Evolutionary conservation across 2,113 vertebrate genomes (phyloP).

Genomic region (Eira barbara): DNA sequence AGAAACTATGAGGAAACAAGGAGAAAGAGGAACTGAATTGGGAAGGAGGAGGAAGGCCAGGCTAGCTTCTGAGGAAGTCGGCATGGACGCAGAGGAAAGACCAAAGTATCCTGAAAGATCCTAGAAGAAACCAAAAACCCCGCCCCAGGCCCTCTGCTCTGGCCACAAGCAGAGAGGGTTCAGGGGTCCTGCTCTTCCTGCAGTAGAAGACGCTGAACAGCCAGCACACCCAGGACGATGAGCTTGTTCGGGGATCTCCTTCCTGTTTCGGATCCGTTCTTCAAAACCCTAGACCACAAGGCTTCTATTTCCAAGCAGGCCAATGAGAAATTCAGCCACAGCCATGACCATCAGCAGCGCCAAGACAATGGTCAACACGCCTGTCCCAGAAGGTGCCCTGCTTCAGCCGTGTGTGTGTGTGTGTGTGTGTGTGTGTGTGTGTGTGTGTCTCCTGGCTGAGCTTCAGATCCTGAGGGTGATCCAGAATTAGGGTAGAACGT

Average conservation of each 20-base stretch:
- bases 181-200: constrained; percentile 59
- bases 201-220: constrained; percentile 68
- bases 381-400: background rate
- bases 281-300: constrained; percentile 50
- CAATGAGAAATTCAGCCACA: constrained; percentile 40
- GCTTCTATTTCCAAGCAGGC: constrained; percentile 63
- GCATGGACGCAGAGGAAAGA: background rate
- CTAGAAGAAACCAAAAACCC: background rate
- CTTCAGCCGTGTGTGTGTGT: too few species aligned
- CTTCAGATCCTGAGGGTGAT: background rate
- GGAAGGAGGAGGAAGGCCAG: background rate
- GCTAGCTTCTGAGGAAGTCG: background rate
- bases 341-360: background rate
- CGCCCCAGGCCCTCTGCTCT: constrained; percentile 43
- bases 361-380: background rate
- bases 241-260: background rate
- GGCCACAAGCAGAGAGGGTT: constrained; percentile 57
- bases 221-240: constrained; percentile 66
- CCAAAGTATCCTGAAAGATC: background rate
- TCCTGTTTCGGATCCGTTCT: constrained; percentile 55
- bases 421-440: too few species aligned
- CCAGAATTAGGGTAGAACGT: background rate
- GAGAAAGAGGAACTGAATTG: background rate
- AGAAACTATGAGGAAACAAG: background rate
- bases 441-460: background rate